A percentile compares a stretch with the other conserved stretches of the same genome.
Evolutionary conservation across 2,113 vertebrate species (phyloP).

Genomic region (Asarcornis scutulata): DNA sequence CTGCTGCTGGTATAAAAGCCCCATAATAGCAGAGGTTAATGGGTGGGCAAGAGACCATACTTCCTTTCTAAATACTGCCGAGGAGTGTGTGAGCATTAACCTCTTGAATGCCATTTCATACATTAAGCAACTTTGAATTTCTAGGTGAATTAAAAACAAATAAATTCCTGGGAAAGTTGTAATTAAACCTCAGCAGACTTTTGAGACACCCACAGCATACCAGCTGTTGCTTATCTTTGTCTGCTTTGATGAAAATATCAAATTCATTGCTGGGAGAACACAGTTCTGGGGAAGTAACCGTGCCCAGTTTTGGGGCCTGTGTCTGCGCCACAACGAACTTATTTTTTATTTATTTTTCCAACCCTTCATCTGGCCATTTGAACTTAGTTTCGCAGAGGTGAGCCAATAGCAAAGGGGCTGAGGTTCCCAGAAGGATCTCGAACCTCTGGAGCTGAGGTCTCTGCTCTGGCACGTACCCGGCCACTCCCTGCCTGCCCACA

Average conservation of each 20-base stretch:
- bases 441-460: background rate
- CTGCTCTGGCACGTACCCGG: fast-evolving
- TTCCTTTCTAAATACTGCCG: conserved; percentile 17
- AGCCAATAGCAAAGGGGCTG: background rate
- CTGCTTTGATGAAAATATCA: background rate
- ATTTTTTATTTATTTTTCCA: background rate
- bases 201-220: background rate
- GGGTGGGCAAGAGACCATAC: background rate
- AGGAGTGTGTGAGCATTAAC: background rate
- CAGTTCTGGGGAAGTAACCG: background rate
- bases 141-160: background rate
- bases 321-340: background rate
- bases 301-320: background rate
- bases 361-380: background rate
- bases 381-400: background rate
- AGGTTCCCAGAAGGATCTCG: background rate
- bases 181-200: background rate
- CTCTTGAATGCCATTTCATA: background rate
- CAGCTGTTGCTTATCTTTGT: background rate
- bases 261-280: background rate
- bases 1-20: conserved; percentile 16
- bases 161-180: background rate
- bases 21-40: conserved; percentile 17
- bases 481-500: background rate
- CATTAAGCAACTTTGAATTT: background rate